Conservation (phyloP, 2,113 vertebrate genomes). For the Bos taurus region ARS-UCD2.0 NC_037334.1:90641501-90642000, state of each 20-base stretch:
- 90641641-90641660: neutral
- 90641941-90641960: conserved; percentile 30
- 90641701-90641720: neutral
- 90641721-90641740: neutral
- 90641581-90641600: neutral
- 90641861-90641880: neutral
- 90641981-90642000: neutral
- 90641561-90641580: neutral
- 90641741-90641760: neutral
- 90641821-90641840: neutral
- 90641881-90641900: neutral
- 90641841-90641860: neutral
- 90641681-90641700: neutral
- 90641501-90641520: neutral
- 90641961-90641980: neutral
- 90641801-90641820: conserved; percentile 14
- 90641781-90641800: neutral
- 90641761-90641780: neutral
- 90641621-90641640: neutral
- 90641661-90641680: neutral
- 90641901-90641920: conserved; percentile 22
- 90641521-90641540: neutral
- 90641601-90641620: neutral
- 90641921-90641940: neutral
- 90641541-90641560: neutral